phyloP scores from a whole-genome alignment of 2,113 vertebrate genomes.

The Mystacornis crossleyi region DNA sequence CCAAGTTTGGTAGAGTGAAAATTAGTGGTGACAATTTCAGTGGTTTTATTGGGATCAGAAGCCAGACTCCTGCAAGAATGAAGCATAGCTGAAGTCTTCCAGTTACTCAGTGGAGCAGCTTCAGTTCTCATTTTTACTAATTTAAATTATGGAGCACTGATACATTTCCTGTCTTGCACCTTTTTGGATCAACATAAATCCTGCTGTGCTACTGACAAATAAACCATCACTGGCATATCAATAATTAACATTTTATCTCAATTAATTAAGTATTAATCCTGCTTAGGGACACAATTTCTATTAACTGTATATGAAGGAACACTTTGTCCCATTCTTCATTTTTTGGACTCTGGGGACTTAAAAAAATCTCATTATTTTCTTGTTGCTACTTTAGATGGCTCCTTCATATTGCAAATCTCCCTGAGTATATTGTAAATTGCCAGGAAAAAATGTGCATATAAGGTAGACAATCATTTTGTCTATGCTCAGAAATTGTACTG shows the following conservation, averaged over 20 bases:
- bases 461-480: not conserved
- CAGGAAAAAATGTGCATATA: not conserved
- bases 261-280: not conserved
- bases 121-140: not conserved
- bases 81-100: not conserved
- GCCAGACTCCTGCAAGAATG: not conserved
- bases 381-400: not conserved
- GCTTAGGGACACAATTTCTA: not conserved
- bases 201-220: not conserved
- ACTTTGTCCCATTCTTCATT: not conserved
- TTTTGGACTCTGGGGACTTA: not conserved
- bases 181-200: not conserved
- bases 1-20: not conserved
- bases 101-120: not conserved
- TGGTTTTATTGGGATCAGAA: not conserved
- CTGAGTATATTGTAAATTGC: not conserved
- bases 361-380: not conserved
- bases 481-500: not conserved
- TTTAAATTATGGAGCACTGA: not conserved
- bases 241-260: not conserved
- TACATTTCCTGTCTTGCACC: not conserved
- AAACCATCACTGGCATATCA: not conserved
- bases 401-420: not conserved
- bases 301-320: not conserved
- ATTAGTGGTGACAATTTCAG: not conserved